phyloP scores from a whole-genome alignment of 2,797 vertebrate species.

The Centropyge bicolor region DNA sequence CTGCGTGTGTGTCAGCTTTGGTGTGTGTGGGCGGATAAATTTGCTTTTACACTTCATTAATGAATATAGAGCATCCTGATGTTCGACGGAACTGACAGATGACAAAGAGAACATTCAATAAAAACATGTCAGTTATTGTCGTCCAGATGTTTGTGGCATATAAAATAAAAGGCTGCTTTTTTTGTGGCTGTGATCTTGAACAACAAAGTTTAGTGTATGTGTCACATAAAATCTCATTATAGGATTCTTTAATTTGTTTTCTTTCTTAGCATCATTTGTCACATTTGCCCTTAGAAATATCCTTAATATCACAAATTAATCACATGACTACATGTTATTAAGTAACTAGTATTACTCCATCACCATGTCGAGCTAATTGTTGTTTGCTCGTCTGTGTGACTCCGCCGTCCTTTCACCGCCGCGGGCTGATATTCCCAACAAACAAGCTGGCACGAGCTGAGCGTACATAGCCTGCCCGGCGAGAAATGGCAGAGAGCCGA shows the following conservation, averaged over 20 bases:
- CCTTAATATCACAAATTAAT: background rate
- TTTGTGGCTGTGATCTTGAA: too few species aligned
- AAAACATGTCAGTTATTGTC: slow-evolving; percentile 2
- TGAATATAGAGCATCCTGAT: slow-evolving; percentile 27
- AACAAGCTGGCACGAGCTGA: slow-evolving; percentile 11
- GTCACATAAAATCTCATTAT: too few species aligned
- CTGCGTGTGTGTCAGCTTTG: background rate
- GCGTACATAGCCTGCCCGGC: background rate
- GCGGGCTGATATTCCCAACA: background rate
- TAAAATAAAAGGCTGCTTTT: slow-evolving; percentile 35
- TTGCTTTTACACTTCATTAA: slow-evolving; percentile 20
- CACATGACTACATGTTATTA: background rate
- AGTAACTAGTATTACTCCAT: background rate
- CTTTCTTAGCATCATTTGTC: background rate
- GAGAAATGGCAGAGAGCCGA: slow-evolving; percentile 1
- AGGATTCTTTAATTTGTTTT: background rate
- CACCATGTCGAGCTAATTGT: background rate
- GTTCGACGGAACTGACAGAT: background rate
- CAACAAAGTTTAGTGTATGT: background rate
- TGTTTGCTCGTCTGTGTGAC: background rate
- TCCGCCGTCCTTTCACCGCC: background rate
- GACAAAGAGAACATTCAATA: background rate
- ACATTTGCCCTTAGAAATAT: too few species aligned
- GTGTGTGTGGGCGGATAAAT: slow-evolving; percentile 17
- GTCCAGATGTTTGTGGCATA: slow-evolving; percentile 13